Percentiles rank a stretch among this genome's conserved stretches.
Evolutionary conservation across 2,888 invertebrate genomes (phyloP).

Genomic region (Apocheima hispidaria): DNA sequence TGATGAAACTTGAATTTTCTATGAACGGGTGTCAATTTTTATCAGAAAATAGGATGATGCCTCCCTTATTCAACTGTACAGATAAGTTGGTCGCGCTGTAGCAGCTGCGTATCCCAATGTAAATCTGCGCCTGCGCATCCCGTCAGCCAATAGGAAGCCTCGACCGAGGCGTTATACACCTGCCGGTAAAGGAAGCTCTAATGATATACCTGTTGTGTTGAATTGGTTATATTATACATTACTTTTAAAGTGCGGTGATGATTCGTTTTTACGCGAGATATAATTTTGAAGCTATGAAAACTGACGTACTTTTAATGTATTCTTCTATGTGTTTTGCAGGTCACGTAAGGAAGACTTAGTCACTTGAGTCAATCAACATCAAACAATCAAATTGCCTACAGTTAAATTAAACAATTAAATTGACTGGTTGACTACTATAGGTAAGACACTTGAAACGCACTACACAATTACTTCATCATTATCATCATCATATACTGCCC

Average conservation of each 20-base stretch:
- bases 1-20: not conserved
- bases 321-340: not conserved
- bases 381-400: too few relatives aligned
- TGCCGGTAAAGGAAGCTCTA: conserved; percentile 76
- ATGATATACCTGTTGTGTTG: conserved; percentile 60
- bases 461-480: too few relatives aligned
- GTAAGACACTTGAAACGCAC: too few relatives aligned
- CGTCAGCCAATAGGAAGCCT: conserved; percentile 60
- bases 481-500: too few relatives aligned
- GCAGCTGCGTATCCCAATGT: conserved; percentile 70
- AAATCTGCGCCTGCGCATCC: conserved; percentile 73
- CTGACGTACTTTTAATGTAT: not conserved
- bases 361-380: too few relatives aligned
- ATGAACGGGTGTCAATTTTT: not conserved
- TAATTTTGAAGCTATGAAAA: not conserved
- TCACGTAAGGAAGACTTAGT: too few relatives aligned
- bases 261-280: not conserved
- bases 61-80: not conserved
- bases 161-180: conserved; percentile 67
- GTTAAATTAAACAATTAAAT: too few relatives aligned
- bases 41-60: not conserved
- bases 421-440: too few relatives aligned
- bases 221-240: conserved; percentile 28
- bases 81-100: conserved; percentile 17
- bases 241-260: conserved; percentile 10